Evolutionary conservation across 2,888 invertebrate genomes (phyloP).

Genomic region (Euclidia mi): DNA sequence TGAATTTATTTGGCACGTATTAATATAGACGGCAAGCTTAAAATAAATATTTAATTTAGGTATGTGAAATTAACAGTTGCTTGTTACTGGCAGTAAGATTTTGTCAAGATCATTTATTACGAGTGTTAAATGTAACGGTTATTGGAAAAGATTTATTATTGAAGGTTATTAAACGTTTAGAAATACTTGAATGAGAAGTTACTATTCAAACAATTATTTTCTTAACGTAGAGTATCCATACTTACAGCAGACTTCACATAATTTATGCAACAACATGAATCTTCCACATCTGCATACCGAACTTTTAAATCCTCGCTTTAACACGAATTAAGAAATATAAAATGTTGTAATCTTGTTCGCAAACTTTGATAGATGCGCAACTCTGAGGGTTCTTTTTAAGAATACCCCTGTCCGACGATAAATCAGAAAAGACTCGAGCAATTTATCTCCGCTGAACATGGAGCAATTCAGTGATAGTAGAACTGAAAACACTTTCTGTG

Average conservation of each 20-base stretch:
- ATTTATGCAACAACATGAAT: constrained; percentile 33
- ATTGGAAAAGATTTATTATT: too few species aligned
- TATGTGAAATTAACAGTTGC: too few species aligned
- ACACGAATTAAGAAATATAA: constrained; percentile 43
- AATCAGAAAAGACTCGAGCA: constrained; percentile 67
- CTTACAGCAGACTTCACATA: constrained; percentile 4
- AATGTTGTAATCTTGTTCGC: constrained; percentile 60
- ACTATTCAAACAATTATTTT: too few species aligned
- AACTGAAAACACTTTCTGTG: constrained; percentile 22
- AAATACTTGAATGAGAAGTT: too few species aligned
- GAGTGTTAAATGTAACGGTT: too few species aligned
- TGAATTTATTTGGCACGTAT: constrained; percentile 28
- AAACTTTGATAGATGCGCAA: constrained; percentile 67
- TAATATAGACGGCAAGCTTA: not conserved
- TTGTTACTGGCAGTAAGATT: too few species aligned
- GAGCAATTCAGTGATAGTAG: constrained; percentile 45
- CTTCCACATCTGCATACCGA: constrained; percentile 34
- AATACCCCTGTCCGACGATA: constrained; percentile 65
- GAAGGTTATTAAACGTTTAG: too few species aligned
- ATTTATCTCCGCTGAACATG: constrained; percentile 70
- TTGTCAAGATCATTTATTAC: too few species aligned
- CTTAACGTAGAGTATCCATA: too few species aligned
- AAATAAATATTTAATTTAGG: not conserved
- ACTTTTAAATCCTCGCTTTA: constrained; percentile 38
- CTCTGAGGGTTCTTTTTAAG: constrained; percentile 52